Evolutionary conservation across 2,797 vertebrate genomes (phyloP), one percentile per base, ranked within the genome.

Genomic region (Chiropotes sagulatus): DNA sequence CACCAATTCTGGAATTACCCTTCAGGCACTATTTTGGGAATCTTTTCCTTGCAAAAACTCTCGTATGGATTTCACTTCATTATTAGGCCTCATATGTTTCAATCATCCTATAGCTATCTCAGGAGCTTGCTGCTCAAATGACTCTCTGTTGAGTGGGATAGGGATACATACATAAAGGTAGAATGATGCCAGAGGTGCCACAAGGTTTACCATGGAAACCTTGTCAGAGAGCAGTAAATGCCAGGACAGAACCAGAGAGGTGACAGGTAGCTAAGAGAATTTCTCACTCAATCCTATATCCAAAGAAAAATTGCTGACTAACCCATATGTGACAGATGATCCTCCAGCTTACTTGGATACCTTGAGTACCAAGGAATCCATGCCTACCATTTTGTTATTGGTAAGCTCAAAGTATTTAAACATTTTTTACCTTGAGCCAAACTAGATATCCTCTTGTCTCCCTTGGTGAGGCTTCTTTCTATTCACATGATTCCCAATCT

Each of bases 1-100:
- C 15, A 61, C 30, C 39, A 88, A 36, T 70, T 81, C 88, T 54
- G 19, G 41, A 30, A 36, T 88, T 70, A 67, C 33, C 70, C 61
- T 84, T 93, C 6, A 64, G 79, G 46, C 3, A 88, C 41, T 20
- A 41, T 52, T 91, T 91, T 90, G 72, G 33, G 48, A 26, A 41
- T 52, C 3, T 95, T 96, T 90, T 96, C 88, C 73, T 44, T 85
- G 46, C 4, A 72, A 97, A 94, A 80, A 0, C 8, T 57, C 57
- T 80, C 22, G 3, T 46, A 20, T 88, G 72, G 4, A n/a, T 97
- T 88, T 83, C 8, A 78, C 12, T n/a, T 78, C 81, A 87, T 61
- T 57, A 39, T 84, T 87, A 96, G 72, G 85, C n/a, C 52, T 76
- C 28, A 1, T 57, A 17, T 50, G 28, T 2, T 46, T 93, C 28